Evolutionary conservation across 1,140 invertebrate species (phyloP).

Genomic region (Ctenoplectra terminalis): DNA sequence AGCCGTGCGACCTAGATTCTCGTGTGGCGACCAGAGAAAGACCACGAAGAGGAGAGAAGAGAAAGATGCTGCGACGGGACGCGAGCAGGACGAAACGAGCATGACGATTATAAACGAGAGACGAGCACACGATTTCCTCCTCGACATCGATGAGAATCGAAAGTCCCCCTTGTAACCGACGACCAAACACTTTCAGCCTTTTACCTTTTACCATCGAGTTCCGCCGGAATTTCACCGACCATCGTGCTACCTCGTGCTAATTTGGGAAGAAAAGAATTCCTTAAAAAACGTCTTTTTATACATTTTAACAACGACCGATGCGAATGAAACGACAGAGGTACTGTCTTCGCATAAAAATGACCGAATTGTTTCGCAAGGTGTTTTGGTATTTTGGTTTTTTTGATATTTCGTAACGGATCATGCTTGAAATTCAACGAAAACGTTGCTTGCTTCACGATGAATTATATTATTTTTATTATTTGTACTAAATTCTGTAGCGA

Average conservation of each 20-base stretch:
- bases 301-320: no score
- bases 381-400: not conserved
- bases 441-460: not conserved
- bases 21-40: constrained; percentile 50
- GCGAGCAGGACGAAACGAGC: constrained; percentile 65
- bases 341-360: not conserved
- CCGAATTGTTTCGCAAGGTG: not conserved
- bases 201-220: constrained; percentile 45
- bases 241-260: not conserved
- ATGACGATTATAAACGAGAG: constrained; percentile 66
- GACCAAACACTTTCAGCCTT: constrained; percentile 64
- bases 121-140: constrained; percentile 52
- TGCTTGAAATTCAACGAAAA: not conserved
- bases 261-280: not conserved
- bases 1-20: constrained; percentile 79
- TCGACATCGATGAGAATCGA: constrained; percentile 62
- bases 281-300: no score
- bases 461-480: not conserved
- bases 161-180: constrained; percentile 46
- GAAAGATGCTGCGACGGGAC: constrained; percentile 54
- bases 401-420: not conserved
- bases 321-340: no score
- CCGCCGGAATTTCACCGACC: constrained; percentile 57
- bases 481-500: not conserved
- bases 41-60: constrained; percentile 43